Evolutionary conservation across 1,140 invertebrate species (phyloP), one percentile per base, ranked within the genome.

Genomic region (Mya arenaria): DNA sequence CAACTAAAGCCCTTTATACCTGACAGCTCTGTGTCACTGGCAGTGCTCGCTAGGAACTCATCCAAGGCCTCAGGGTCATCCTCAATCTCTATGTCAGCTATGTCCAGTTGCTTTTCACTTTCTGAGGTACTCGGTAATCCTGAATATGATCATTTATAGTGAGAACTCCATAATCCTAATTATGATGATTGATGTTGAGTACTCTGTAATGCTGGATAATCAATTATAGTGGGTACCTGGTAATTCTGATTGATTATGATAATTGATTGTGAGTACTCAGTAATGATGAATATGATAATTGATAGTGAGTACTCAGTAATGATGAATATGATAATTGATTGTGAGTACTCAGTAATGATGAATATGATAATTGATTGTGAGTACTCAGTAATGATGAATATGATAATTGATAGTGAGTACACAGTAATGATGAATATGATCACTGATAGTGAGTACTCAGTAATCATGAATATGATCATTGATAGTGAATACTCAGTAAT

Each of bases 11-110:
- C 6, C 8, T 10, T 23, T 23, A 28, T 32, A 63, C 60, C 60
- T 63, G 65, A 65, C 23, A 68, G 66, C 34, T 72, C 48, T 5
- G 44, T 69, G 41, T 80, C n/a, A n/a, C n/a, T n/a, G n/a, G n/a
- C 81, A 1, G 36, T 52, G 28, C 72, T 71, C 36, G 58, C 75
- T 5, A 86, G 81, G 68, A 86, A 86, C 52, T 82, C 85, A 73
- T 86, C 83, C 25, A 86, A 44, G 23, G n/a, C 77, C 30, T 65
- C 52, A 44, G 39, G 36, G 52, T 86, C 85, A 52, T 83, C 78
- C 13, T 86, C 85, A 56, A 84, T 78, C n/a, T 75, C 74, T 34
- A 86, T 52, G 17, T 86, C 85, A 19, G 80, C 69, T 8, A 86
- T 19, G 72, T 86, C 85, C 1, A 82, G 69, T 28, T 83, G 83